phyloP scores from a whole-genome alignment of 2,888 invertebrate species.

The Serrognathus titanus region DNA sequence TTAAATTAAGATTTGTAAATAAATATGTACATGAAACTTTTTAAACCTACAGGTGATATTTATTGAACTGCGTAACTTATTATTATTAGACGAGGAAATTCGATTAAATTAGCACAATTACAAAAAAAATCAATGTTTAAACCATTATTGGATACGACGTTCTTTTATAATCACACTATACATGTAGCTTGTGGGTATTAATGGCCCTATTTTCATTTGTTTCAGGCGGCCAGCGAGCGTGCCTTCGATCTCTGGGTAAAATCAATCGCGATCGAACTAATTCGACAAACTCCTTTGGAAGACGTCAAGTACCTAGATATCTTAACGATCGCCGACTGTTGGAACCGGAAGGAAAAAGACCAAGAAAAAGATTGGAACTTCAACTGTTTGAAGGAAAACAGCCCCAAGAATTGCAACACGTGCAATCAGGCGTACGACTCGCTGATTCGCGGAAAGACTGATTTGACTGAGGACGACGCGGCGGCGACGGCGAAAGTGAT shows the following conservation, averaged over 20 bases:
- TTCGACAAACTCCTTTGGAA: constrained; percentile 70
- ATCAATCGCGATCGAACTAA: constrained; percentile 69
- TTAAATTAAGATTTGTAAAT: too few species aligned
- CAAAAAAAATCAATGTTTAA: too few species aligned
- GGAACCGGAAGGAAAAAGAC: constrained; percentile 34
- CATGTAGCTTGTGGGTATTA: too few species aligned
- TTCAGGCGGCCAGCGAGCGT: constrained; percentile 66
- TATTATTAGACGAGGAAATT: too few species aligned
- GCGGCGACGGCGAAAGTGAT: neutral
- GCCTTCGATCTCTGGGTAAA: constrained; percentile 73
- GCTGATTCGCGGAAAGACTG: neutral
- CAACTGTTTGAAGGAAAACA: constrained; percentile 24
- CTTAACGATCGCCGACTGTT: constrained; percentile 54
- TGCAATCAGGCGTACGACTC: neutral
- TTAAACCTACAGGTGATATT: too few species aligned
- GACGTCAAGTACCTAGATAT: constrained; percentile 71
- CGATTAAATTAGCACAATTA: too few species aligned
- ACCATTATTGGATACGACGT: too few species aligned
- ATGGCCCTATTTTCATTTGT: constrained; percentile 40
- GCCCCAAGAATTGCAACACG: neutral
- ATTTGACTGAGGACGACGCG: neutral
- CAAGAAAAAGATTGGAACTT: constrained; percentile 40
- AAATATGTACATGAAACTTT: too few species aligned
- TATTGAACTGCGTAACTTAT: too few species aligned
- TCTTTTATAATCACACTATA: too few species aligned